A percentile compares a stretch with the other conserved stretches of the same genome.
Evolutionary conservation across 1,140 invertebrate species (phyloP).

Genomic region (Drosophila pseudoobscura): DNA sequence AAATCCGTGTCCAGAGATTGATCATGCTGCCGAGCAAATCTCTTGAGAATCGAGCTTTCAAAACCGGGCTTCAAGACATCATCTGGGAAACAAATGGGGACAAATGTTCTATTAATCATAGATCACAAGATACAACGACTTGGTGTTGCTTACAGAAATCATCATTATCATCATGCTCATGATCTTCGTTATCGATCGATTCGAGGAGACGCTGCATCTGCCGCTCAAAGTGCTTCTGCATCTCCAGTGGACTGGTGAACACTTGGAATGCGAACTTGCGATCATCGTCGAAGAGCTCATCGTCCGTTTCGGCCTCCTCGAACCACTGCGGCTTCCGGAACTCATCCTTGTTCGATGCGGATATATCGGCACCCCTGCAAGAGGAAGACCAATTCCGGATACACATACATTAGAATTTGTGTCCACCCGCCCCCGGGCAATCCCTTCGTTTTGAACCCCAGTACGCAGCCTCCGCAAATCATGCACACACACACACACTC

Average conservation of each 20-base stretch:
- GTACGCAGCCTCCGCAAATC: slow-evolving; percentile 69
- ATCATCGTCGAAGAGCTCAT: slow-evolving; percentile 82
- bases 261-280: slow-evolving; percentile 83
- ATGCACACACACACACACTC: slow-evolving; percentile 14
- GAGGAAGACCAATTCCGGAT: background rate
- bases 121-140: background rate
- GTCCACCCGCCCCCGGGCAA: slow-evolving; percentile 19
- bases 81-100: slow-evolving; percentile 4
- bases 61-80: slow-evolving; percentile 80
- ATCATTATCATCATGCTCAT: slow-evolving; percentile 59
- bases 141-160: background rate
- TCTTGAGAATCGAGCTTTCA: slow-evolving; percentile 70
- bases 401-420: slow-evolving; percentile 23
- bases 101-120: background rate
- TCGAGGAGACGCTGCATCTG: slow-evolving; percentile 83
- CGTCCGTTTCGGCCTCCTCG: slow-evolving; percentile 81
- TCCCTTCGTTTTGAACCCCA: slow-evolving; percentile 15
- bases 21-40: slow-evolving; percentile 66
- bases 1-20: slow-evolving; percentile 72
- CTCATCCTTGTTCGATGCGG: slow-evolving; percentile 73
- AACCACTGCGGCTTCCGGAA: slow-evolving; percentile 82
- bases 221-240: slow-evolving; percentile 84
- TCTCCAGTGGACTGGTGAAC: slow-evolving; percentile 83
- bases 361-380: slow-evolving; percentile 48
- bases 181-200: slow-evolving; percentile 76